Percentiles rank a stretch among this genome's conserved stretches.
These are phyloP conservation scores for Parasteatoda lunata DNA, from an alignment of 2,888 invertebrate genomes.

Conservation along the genomic window DNA sequence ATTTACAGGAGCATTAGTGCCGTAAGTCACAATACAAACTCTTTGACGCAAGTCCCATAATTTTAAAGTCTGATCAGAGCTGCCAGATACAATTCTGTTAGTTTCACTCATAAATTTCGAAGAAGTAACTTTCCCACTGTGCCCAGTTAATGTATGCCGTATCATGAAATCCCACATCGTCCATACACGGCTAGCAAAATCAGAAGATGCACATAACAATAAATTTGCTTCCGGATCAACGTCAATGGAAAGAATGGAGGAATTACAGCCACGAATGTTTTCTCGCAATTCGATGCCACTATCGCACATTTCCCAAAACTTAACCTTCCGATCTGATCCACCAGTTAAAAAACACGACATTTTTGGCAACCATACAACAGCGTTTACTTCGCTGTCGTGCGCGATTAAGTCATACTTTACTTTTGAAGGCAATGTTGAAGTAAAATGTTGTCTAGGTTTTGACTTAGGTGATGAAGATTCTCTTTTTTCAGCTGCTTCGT, in stretches of 20 bases:
- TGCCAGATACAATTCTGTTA: slow-evolving; percentile 96
- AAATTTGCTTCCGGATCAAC: slow-evolving; percentile 86
- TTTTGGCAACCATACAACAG: slow-evolving; percentile 91
- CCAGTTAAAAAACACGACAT: slow-evolving; percentile 89
- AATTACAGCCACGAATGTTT: slow-evolving; percentile 92
- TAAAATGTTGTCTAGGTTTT: background rate
- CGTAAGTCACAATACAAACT: slow-evolving; percentile 93
- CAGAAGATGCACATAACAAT: slow-evolving; percentile 94
- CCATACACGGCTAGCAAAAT: slow-evolving; percentile 97
- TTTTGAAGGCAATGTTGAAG: slow-evolving; percentile 10
- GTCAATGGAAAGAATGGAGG: slow-evolving; percentile 95
- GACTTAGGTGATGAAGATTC: background rate
- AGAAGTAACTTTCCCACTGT: slow-evolving; percentile 97
- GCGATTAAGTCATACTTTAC: slow-evolving; percentile 81
- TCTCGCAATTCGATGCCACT: slow-evolving; percentile 78
- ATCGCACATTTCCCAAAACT: slow-evolving; percentile 89
- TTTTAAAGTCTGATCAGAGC: slow-evolving; percentile 97
- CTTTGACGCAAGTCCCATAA: slow-evolving; percentile 97
- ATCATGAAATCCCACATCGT: slow-evolving; percentile 91
- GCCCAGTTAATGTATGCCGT: slow-evolving; percentile 94
- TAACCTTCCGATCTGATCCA: slow-evolving; percentile 96
- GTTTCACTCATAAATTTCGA: slow-evolving; percentile 95
- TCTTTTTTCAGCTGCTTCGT: background rate
- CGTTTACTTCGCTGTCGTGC: slow-evolving; percentile 97
- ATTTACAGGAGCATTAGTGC: slow-evolving; percentile 96